Conservation (phyloP, 2,113 vertebrate genomes). For the Okapia johnstoni region DNA sequence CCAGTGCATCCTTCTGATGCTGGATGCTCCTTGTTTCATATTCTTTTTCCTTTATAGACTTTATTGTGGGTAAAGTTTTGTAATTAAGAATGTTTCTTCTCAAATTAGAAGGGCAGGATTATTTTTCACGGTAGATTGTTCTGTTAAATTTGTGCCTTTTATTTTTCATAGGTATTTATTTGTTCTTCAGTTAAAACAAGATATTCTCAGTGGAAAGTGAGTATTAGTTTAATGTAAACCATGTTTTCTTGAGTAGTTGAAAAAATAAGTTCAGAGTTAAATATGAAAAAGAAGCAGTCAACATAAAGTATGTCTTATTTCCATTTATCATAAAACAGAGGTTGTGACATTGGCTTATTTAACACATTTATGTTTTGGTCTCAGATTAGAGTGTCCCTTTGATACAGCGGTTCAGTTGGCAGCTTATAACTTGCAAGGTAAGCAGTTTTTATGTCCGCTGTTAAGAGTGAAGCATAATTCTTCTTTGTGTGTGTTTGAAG, state of each 20-base stretch:
- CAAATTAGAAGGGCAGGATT: neutral
- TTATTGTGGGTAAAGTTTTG: neutral
- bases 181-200: constrained; percentile 97
- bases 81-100: constrained; percentile 24
- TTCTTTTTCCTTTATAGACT: neutral
- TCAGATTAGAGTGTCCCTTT: constrained; percentile 95
- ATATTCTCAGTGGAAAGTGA: constrained; percentile 98
- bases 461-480: neutral
- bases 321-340: constrained; percentile 24
- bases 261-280: constrained; percentile 29
- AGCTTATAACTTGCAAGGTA: constrained; percentile 95
- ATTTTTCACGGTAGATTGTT: constrained; percentile 9
- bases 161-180: constrained; percentile 92
- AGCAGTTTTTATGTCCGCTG: constrained; percentile 56
- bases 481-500: neutral
- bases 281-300: neutral
- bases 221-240: constrained; percentile 68
- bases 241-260: constrained; percentile 13
- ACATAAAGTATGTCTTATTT: neutral
- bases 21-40: neutral
- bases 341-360: constrained; percentile 35
- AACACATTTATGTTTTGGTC: constrained; percentile 41
- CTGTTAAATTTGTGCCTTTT: constrained; percentile 49
- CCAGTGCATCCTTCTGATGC: neutral
- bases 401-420: constrained; percentile 93